phyloP scores from a whole-genome alignment of 2,113 vertebrate species.

The human region GRCh38 chr7:116394501-116395000 shows the following conservation, averaged over 20 bases:
- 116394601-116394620: background rate
- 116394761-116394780: background rate
- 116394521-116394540: no score
- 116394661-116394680: background rate
- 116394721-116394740: background rate
- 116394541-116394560: no score
- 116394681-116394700: background rate
- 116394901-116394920: background rate
- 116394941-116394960: background rate
- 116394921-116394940: conserved; percentile 16
- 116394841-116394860: background rate
- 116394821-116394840: background rate
- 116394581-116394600: no score
- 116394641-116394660: background rate
- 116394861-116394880: background rate
- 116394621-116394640: background rate
- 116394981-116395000: background rate
- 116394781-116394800: background rate
- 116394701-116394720: background rate
- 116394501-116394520: no score
- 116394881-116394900: background rate
- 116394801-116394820: background rate
- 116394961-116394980: background rate
- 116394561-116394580: no score
- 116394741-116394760: background rate